Percentiles rank a stretch among this genome's conserved stretches.
phyloP scores from a whole-genome alignment of 92 coral and sea anemone species.

The Bergia puertoricense region DNA sequence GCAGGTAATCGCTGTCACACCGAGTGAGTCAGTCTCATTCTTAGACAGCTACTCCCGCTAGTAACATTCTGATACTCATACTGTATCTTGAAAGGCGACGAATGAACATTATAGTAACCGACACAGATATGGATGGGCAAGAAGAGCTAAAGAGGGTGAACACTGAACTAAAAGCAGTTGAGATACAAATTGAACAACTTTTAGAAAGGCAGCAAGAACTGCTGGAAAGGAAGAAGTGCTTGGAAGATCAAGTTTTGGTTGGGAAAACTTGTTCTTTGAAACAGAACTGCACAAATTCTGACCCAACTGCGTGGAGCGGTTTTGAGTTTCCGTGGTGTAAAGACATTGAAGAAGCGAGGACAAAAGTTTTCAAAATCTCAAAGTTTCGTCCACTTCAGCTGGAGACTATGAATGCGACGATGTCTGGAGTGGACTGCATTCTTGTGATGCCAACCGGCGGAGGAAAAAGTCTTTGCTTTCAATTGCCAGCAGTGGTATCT shows the following conservation, averaged over 20 bases:
- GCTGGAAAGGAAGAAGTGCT: constrained; percentile 55
- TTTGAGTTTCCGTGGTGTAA: constrained; percentile 75
- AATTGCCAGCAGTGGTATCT: constrained; percentile 87
- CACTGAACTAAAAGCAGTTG: constrained; percentile 71
- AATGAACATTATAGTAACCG: too few species aligned
- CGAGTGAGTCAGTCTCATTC: too few species aligned
- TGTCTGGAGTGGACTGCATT: constrained; percentile 92
- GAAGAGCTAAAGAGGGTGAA: constrained; percentile 75
- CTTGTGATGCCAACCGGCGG: constrained; percentile 98
- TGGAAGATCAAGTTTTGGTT: constrained; percentile 49
- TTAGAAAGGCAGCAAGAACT: constrained; percentile 81
- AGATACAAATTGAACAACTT: constrained; percentile 67
- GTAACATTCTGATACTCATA: too few species aligned
- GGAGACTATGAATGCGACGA: constrained; percentile 88
- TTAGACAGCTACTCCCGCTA: too few species aligned
- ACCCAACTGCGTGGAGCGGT: constrained; percentile 55
- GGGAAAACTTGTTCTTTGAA: constrained; percentile 15
- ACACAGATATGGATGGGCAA: constrained; percentile 47
- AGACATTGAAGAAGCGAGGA: constrained; percentile 63
- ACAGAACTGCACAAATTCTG: not conserved
- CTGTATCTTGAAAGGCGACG: too few species aligned
- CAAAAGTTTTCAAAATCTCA: constrained; percentile 64
- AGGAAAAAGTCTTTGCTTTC: constrained; percentile 93
- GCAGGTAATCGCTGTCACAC: too few species aligned
- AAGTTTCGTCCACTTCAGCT: constrained; percentile 84